Base-by-base conservation (phyloP, 2,797 vertebrate genomes). In the Anguilla megastoma region DNA sequence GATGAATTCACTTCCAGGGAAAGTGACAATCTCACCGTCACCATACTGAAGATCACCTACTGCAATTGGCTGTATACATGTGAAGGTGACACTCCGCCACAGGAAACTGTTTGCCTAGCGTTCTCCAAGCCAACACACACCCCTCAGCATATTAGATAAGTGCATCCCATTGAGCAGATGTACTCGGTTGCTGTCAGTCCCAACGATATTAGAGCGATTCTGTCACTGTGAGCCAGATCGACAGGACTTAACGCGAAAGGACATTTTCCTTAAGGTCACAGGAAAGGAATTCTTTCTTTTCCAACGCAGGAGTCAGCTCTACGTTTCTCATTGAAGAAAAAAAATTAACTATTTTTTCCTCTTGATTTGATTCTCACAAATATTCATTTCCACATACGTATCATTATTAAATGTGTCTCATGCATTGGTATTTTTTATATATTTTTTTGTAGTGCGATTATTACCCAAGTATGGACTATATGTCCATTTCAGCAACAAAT, bases 1-100 rank as follows among this genome's bases (percentile, higher is more conserved):
- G 21, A 48, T 48, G 79, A 82, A 50, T 82, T 45, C 2, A 21
- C 76, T 80, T 82, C 41, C 79, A 84, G 52, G 30, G 6, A 88
- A 86, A 87, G 87, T 84, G 89, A 91, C 80, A 86, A 91, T 89
- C 58, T 85, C 84, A 88, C 89, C 87, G 71, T 33, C 16, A 16
- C 88, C 48, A 88, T 85, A 41, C 36, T 41, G 36, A 41, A 80
- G 58, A 60, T 60, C 58, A 60, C 58, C 16, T 60, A 7, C 85
- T 91, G 83, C 84, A 88, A 91, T 86, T 86, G 90, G 90, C 87
- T 33, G 56, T 87, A 86, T 69, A 84, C 87, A 91, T 10, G 63
- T 92, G 90, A 94, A 95, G 95, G 94, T 95, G 95, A 95, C 93
- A 94, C 92, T 87, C 91, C 1, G 50, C 71, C 12, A 91, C 91